Evolutionary conservation across 1,140 invertebrate genomes (phyloP).

Genomic region (Berghia stephanieae): DNA sequence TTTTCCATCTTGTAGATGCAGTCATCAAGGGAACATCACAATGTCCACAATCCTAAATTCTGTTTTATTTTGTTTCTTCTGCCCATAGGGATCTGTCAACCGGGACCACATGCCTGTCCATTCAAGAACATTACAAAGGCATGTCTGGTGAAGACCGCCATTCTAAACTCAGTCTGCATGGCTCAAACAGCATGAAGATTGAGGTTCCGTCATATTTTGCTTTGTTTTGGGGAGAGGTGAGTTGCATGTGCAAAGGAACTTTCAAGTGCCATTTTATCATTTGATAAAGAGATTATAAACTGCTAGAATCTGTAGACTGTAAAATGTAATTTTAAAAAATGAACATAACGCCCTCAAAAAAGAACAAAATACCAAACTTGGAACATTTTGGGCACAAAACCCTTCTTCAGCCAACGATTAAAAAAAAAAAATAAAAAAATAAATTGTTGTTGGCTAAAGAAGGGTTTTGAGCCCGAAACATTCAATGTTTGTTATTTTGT

Average conservation of each 20-base stretch:
- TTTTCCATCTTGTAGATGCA: no score
- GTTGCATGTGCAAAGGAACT: no score
- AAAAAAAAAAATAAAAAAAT: no score
- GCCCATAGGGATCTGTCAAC: slow-evolving; percentile 64
- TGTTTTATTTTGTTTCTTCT: slow-evolving; percentile 16
- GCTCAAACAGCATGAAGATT: slow-evolving; percentile 69
- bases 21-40: no score
- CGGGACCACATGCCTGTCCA: slow-evolving; percentile 58
- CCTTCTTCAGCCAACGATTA: no score
- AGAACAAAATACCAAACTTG: no score
- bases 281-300: background rate
- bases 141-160: slow-evolving; percentile 39
- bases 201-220: slow-evolving; percentile 70
- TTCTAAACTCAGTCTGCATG: slow-evolving; percentile 69
- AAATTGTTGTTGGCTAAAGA: no score
- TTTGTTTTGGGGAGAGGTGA: slow-evolving; percentile 64
- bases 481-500: no score
- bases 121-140: slow-evolving; percentile 60
- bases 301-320: background rate
- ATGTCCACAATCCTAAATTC: background rate
- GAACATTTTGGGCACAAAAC: no score
- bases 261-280: no score
- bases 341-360: background rate
- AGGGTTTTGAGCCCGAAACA: no score
- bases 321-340: background rate